Evolutionary conservation across 2,113 vertebrate species (phyloP), one percentile per base, ranked within the genome.

Genomic region (Puntigrus tetrazona): DNA sequence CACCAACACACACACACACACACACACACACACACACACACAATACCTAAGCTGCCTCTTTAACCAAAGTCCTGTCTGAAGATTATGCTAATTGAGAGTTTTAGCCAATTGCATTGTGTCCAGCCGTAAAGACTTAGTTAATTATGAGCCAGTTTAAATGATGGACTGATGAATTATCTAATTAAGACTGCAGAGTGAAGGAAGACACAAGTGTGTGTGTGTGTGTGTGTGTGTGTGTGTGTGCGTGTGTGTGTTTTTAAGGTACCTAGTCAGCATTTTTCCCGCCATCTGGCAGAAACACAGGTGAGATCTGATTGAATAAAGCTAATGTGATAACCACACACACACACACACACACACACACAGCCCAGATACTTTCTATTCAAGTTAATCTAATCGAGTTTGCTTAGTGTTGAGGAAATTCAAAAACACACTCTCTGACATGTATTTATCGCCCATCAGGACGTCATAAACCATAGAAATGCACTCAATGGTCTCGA

Each of bases 211-310:
- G 3, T 38, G 5, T 38, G n/a, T 61, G 41, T 47, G 41, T 72
- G 72, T 74, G 72, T 74, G 11, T 45, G 3, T 59, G 16, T 59
- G 7, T 59, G n/a, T 65, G 25, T 65, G 27, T 65, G 27, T 52
- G 45, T 74, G 74, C 55, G 76, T 78, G 20, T 38, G 50, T 75
- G 27, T 55, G 75, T 36, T 29, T 57, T 27, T 59, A 38, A 78
- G 22, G 34, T 25, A 47, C 59, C 13, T 11, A 80, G 57, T 81
- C 61, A 81, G 79, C 79, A 50, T 70, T 69, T 81, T 69, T 25
- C 43, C 29, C 27, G 78, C 79, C 79, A 81, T 81, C 79, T 81
- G 79, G 79, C 79, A 81, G 22, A 43, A 69, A 36, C 79, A 50
- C 79, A 50, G 79, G 79, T 81, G 79, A 69, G 31, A 47, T 81